Base-by-base conservation (phyloP, 2,888 invertebrate genomes). In the Boloria euphrosyne region DNA sequence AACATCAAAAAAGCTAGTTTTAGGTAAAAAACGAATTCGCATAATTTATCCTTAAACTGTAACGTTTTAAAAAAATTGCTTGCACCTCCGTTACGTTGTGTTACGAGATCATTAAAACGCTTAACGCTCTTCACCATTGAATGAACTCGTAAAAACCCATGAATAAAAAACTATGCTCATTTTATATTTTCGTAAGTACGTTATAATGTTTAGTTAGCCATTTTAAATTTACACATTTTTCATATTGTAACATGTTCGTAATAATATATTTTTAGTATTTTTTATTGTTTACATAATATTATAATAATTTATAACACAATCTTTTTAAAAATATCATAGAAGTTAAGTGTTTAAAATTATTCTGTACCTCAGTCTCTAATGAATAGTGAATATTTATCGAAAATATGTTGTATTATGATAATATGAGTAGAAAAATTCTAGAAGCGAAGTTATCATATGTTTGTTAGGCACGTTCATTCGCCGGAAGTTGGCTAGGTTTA, bases 401-500 rank as follows among this genome's bases (percentile, higher is more conserved):
- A n/a, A 49, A 7, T 49, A 10, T 38, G 6, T 38, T 22, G 22
- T 38, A 38, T 7, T 38, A 57, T 57, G 17, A 43, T 47, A 22
- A n/a, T 27, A 13, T 16, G 31, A 52, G 31, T 31, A 52, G 17
- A 51, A 57, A 47, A 52, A 52, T 65, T 65, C 64, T 52, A 64
- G 55, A 61, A 50, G n/a, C 31, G 14, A 22, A 17, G 3, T 62
- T 64, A 60, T 67, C 55, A 67, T 49, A 17, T 13, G 31, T 13
- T 44, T 49, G 14, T 44, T 59, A 55, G 51, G 59, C 66, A 69
- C 67, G 67, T 65, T 31, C 47, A 22, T 13, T 18, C 27, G 46
- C 14, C 71, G 70, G 73, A 73, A 73, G 65, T 62, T 54, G 16
- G 49, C 38, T 31, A 55, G 27, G 38, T 52, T 57, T 59, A 57